phyloP scores from a whole-genome alignment of 1,140 invertebrate species.

The Diabrotica undecimpunctata region DNA sequence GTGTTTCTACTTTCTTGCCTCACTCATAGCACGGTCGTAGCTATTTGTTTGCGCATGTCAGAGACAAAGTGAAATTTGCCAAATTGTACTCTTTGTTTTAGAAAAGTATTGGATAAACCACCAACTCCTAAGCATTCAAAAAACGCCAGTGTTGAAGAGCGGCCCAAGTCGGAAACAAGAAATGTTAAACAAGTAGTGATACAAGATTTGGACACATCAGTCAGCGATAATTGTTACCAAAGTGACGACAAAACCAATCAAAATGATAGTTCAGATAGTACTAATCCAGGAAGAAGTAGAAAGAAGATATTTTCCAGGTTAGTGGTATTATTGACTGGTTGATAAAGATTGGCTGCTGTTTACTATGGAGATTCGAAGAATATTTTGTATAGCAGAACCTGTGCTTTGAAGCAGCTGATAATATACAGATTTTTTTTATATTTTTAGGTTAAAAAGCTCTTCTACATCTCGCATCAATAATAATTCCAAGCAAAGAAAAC shows the following conservation, averaged over 20 bases:
- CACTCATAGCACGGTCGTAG: no score
- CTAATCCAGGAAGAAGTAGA: constrained; percentile 46
- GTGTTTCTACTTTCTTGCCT: no score
- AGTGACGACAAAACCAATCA: constrained; percentile 39
- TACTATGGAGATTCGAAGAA: background rate
- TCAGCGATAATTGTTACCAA: constrained; percentile 43
- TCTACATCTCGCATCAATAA: constrained; percentile 57
- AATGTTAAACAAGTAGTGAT: constrained; percentile 37
- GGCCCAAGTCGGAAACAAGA: constrained; percentile 43
- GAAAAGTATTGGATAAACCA: constrained; percentile 35
- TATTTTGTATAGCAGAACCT: no score
- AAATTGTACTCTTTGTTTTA: background rate
- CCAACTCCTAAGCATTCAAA: constrained; percentile 32
- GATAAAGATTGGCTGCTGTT: background rate
- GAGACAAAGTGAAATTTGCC: no score
- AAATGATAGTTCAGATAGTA: constrained; percentile 41
- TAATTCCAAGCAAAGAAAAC: constrained; percentile 30
- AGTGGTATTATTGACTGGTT: background rate
- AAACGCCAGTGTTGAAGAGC: constrained; percentile 40
- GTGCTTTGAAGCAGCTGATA: background rate
- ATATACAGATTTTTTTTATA: background rate
- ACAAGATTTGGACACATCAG: constrained; percentile 44
- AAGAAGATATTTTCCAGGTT: constrained; percentile 60
- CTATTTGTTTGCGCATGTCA: no score
- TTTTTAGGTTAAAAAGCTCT: constrained; percentile 54